Conservation (phyloP, 2,113 vertebrate species). For the Ptilorrhoa leucosticta region DNA sequence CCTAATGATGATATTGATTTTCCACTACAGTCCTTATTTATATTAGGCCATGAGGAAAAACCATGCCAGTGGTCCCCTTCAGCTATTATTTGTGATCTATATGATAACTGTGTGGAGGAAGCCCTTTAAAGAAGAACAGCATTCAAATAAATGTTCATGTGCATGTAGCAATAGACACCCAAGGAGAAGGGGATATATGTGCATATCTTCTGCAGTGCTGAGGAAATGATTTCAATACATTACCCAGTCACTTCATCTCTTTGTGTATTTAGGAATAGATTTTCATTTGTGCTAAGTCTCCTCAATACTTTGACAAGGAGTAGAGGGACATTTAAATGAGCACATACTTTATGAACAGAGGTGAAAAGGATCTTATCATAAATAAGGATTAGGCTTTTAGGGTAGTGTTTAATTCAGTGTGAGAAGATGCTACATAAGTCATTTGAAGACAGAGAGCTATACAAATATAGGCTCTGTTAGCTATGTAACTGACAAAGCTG, state of each 20-base stretch:
- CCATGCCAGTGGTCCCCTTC: background rate
- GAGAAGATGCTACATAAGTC: background rate
- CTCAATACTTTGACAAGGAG: background rate
- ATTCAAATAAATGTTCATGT: background rate
- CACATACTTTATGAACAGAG: background rate
- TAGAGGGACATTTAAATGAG: slow-evolving; percentile 23
- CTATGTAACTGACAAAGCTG: background rate
- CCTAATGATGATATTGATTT: slow-evolving; percentile 53
- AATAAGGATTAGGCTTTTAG: slow-evolving; percentile 42
- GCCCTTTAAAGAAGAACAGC: background rate
- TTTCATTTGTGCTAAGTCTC: background rate
- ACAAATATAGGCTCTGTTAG: slow-evolving; percentile 2
- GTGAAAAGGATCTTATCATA: slow-evolving; percentile 44
- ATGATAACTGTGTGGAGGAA: background rate
- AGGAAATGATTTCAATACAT: background rate
- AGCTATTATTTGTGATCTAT: slow-evolving; percentile 47
- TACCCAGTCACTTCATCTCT: background rate
- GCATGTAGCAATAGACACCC: background rate
- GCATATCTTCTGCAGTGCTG: background rate
- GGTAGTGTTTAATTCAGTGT: slow-evolving; percentile 22
- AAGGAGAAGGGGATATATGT: background rate
- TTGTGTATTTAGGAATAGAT: slow-evolving; percentile 22
- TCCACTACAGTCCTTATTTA: slow-evolving; percentile 37
- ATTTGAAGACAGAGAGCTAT: background rate
- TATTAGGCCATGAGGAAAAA: slow-evolving; percentile 2